Evolutionary conservation across 2,797 vertebrate species (phyloP).

Genomic region (Acanthurus lineatus): DNA sequence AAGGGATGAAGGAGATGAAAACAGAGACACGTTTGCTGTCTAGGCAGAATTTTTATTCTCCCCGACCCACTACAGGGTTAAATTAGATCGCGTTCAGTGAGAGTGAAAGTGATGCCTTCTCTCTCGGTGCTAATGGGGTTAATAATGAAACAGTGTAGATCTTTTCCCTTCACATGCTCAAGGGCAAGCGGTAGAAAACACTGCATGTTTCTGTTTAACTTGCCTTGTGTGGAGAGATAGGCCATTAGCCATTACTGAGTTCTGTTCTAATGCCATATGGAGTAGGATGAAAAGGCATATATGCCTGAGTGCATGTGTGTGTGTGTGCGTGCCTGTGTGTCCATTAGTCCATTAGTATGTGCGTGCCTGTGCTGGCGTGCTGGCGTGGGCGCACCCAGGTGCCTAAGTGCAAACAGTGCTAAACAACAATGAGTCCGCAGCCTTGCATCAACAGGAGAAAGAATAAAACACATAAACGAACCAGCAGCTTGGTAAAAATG

Average conservation of each 20-base stretch:
- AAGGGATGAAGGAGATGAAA: constrained; percentile 19
- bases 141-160: constrained; percentile 67
- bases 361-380: constrained; percentile 43
- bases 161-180: constrained; percentile 41
- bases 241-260: constrained; percentile 73
- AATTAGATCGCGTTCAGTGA: constrained; percentile 27
- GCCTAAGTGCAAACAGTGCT: constrained; percentile 45
- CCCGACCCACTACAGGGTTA: constrained; percentile 46
- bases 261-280: constrained; percentile 52
- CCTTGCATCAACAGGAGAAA: background rate
- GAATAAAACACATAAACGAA: background rate
- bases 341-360: constrained; percentile 67
- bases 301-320: constrained; percentile 37
- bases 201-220: constrained; percentile 64
- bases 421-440: constrained; percentile 27
- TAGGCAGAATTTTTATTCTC: constrained; percentile 17
- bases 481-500: constrained; percentile 1
- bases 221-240: constrained; percentile 49
- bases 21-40: constrained; percentile 28
- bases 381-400: constrained; percentile 52
- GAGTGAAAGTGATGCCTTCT: constrained; percentile 34
- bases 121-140: constrained; percentile 61
- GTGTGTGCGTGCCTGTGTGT: constrained; percentile 18
- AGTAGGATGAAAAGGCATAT: constrained; percentile 54
- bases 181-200: constrained; percentile 46